These are phyloP conservation scores for Periparus ater DNA, from an alignment of 2,797 vertebrate genomes.

Conservation along the genomic window DNA sequence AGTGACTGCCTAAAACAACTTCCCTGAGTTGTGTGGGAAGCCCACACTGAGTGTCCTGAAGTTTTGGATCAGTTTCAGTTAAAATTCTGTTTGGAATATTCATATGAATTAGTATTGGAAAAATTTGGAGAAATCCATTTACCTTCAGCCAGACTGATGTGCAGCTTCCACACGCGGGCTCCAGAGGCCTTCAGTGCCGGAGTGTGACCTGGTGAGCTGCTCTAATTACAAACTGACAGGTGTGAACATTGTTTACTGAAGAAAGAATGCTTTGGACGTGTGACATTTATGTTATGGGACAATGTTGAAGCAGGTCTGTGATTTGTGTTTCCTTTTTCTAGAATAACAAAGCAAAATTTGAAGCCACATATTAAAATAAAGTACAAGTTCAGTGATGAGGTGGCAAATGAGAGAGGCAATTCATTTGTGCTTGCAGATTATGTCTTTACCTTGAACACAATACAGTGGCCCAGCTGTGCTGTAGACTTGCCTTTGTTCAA, in stretches of 20 bases:
- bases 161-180: background rate
- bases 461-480: background rate
- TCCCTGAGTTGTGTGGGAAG: background rate
- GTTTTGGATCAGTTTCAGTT: background rate
- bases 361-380: background rate
- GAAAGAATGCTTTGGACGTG: background rate
- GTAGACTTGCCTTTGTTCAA: constrained; percentile 33
- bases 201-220: background rate
- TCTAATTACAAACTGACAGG: background rate
- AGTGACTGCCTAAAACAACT: background rate
- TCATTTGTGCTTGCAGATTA: constrained; percentile 27
- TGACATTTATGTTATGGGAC: background rate
- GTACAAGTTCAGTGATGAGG: background rate
- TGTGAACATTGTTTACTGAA: background rate
- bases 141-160: background rate
- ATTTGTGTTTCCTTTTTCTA: background rate
- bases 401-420: background rate
- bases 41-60: background rate
- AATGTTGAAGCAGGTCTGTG: background rate
- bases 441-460: constrained; percentile 41
- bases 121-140: background rate
- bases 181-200: background rate
- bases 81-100: background rate
- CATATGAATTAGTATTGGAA: background rate
- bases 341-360: background rate